Evolutionary conservation across 2,113 vertebrate genomes (phyloP).

Genomic region (Sinocyclocheilus maitianheensis): DNA sequence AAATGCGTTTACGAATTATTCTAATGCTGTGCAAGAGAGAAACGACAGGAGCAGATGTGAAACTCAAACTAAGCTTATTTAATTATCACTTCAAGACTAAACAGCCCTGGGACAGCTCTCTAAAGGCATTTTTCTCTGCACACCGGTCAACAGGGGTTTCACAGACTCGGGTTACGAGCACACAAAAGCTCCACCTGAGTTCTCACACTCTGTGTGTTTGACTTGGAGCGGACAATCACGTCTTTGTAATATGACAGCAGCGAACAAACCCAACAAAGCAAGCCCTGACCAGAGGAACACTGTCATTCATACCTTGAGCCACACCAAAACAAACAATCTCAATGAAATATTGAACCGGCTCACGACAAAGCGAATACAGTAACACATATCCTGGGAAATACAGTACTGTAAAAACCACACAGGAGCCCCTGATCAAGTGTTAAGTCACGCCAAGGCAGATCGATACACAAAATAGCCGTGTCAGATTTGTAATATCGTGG

Average conservation of each 20-base stretch:
- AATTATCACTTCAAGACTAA: constrained; percentile 35
- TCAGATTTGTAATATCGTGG: neutral
- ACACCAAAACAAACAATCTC: constrained; percentile 28
- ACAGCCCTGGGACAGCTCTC: neutral
- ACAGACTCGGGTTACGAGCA: neutral
- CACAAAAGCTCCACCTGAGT: constrained; percentile 9
- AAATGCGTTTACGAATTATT: neutral
- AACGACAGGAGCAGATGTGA: neutral
- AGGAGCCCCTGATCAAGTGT: neutral
- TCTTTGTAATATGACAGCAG: constrained; percentile 38
- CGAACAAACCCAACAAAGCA: constrained; percentile 27
- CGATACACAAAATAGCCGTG: neutral
- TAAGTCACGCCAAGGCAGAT: neutral
- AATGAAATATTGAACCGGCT: constrained; percentile 21
- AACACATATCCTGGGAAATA: constrained; percentile 58
- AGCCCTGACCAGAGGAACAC: constrained; percentile 11
- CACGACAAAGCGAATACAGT: neutral
- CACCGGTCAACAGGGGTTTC: neutral
- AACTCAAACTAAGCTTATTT: constrained; percentile 11
- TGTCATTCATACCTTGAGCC: constrained; percentile 33
- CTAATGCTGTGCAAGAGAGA: neutral
- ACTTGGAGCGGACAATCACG: constrained; percentile 22
- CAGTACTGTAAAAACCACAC: constrained; percentile 26
- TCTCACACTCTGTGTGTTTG: constrained; percentile 38
- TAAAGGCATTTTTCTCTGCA: constrained; percentile 11